phyloP scores from a whole-genome alignment of 2,113 vertebrate genomes.

The Salvelinus namaycush region DNA sequence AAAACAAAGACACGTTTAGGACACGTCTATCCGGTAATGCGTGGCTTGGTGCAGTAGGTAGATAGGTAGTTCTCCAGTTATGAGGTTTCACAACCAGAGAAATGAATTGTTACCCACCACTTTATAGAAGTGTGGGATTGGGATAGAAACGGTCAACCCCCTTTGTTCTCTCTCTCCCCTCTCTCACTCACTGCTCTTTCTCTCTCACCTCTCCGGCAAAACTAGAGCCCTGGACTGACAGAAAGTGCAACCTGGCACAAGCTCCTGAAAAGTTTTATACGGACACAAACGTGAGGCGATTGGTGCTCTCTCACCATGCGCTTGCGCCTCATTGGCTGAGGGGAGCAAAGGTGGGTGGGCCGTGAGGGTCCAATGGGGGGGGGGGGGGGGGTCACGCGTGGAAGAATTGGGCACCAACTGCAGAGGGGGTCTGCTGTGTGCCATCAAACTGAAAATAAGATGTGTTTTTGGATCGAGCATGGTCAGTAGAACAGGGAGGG shows the following conservation, averaged over 20 bases:
- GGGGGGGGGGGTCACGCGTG: neutral
- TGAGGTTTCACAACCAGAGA: slow-evolving; percentile 22
- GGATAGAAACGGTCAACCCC: slow-evolving; percentile 65
- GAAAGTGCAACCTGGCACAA: slow-evolving; percentile 76
- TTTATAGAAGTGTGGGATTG: slow-evolving; percentile 65
- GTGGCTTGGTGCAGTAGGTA: slow-evolving; percentile 16
- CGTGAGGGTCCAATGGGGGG: slow-evolving; percentile 48
- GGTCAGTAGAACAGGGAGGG: slow-evolving; percentile 47
- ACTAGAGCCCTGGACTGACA: slow-evolving; percentile 68
- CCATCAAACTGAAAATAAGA: slow-evolving; percentile 67
- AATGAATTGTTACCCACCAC: slow-evolving; percentile 63
- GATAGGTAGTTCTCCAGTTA: neutral
- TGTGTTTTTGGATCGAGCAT: slow-evolving; percentile 47
- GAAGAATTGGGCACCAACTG: slow-evolving; percentile 68
- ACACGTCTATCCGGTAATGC: slow-evolving; percentile 27
- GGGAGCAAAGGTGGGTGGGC: slow-evolving; percentile 58
- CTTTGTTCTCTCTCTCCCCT: slow-evolving; percentile 55
- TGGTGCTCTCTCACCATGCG: slow-evolving; percentile 54
- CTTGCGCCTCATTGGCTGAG: slow-evolving; percentile 67
- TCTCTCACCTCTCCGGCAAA: slow-evolving; percentile 55
- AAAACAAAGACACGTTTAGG: slow-evolving; percentile 18
- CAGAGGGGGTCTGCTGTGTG: slow-evolving; percentile 41
- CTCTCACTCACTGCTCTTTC: slow-evolving; percentile 58
- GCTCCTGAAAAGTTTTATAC: slow-evolving; percentile 77
- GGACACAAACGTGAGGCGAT: slow-evolving; percentile 64